Evolutionary conservation across 2,888 invertebrate genomes (phyloP), one percentile per base, ranked within the genome.

Genomic region (Oscheius sp.): DNA sequence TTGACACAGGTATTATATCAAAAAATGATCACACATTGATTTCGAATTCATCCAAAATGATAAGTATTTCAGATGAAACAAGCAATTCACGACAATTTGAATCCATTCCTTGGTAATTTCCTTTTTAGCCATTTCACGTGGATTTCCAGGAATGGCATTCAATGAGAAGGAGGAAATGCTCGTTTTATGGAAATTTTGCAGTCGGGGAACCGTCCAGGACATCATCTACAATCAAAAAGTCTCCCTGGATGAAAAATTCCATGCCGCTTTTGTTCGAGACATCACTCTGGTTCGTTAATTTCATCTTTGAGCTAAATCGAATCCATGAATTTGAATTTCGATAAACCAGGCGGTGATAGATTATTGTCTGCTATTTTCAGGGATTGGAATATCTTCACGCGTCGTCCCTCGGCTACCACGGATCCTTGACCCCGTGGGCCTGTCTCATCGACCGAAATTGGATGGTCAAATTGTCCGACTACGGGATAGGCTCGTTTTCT

Each of bases 171-270:
- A 87, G 43, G 87, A 87, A 27, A 81, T 87, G 84, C 64, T 86
- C 27, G 63, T 83, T 0, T 69, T 87, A 58, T 87, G 87, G 87
- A 87, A 87, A 72, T 87, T 87, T 75, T 87, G 87, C 66, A 84
- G 84, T 41, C 76, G 87, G 27, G 87, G 87, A 72, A 87, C 87
- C 0, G 76, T 86, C 18, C 85, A 85, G 93, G 98, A 98, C 92
- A 96, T 98, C 90, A 93, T 98, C 89, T 96, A 97, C 91, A 97
- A 97, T 91, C 95, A 96, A 91, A 96, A 97, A 91, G 95, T 97
- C 89, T 95, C 95, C 89, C 91, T 98, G 90, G 97, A 98, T 91
- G 93, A 93, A 90, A 95, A 96, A 93, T 97, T 98, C 90, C 94
- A 96, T 90, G 95, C 96, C 82, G 97, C 97, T 79, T 92, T 98